Conservation (phyloP, 2,113 vertebrate genomes). For the Enhydra lutris region DNA sequence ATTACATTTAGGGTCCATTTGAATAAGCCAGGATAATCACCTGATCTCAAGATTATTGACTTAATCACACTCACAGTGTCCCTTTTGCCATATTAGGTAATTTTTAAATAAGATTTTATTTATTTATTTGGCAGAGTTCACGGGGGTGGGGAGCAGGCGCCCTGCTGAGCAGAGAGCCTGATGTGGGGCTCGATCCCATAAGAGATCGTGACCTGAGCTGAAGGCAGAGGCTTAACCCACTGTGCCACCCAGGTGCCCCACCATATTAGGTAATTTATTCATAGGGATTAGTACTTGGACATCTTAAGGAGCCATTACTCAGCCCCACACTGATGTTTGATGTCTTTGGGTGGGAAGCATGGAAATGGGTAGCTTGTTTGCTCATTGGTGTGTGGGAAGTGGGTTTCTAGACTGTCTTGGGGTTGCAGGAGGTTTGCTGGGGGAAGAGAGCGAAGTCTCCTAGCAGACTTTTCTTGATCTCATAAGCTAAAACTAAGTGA, state of each 20-base stretch:
- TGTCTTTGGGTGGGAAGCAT: not conserved
- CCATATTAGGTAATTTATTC: not conserved
- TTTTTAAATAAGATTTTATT: too few relatives aligned
- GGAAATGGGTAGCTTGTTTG: not conserved
- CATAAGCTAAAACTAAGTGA: not conserved
- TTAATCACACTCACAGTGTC: not conserved
- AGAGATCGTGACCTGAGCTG: too few relatives aligned
- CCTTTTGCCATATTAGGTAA: not conserved
- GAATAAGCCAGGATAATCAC: not conserved
- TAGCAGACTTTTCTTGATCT: not conserved
- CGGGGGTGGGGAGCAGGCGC: too few relatives aligned
- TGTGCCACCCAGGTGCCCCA: too few relatives aligned
- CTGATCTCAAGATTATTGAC: not conserved
- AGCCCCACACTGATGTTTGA: not conserved
- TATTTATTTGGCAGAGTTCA: too few relatives aligned
- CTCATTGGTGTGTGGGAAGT: not conserved
- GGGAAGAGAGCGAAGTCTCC: not conserved
- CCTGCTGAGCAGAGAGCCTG: too few relatives aligned
- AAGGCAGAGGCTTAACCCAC: too few relatives aligned
- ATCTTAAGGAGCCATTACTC: not conserved
- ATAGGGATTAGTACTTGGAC: not conserved
- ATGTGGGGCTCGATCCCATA: too few relatives aligned
- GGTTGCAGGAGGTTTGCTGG: not conserved
- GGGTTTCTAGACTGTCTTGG: not conserved
- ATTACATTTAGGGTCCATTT: not conserved